These are phyloP conservation scores for Masticophis lateralis DNA, from an alignment of 2,797 vertebrate species.

Conservation along the genomic window DNA sequence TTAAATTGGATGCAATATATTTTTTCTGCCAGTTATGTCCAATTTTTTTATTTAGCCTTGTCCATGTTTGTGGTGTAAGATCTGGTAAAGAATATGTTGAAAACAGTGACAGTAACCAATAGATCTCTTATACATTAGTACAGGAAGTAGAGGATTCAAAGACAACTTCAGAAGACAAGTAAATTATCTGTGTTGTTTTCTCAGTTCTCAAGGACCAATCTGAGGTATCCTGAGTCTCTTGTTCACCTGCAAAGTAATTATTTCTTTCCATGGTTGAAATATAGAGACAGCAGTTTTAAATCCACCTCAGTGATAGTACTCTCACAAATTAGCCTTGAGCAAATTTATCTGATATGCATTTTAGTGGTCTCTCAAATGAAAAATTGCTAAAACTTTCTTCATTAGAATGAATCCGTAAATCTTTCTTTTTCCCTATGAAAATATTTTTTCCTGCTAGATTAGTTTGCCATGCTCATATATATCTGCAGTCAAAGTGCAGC, in stretches of 20 bases:
- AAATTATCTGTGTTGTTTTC: not conserved
- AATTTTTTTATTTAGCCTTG: not conserved
- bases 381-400: not conserved
- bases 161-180: not conserved
- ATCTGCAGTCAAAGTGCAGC: not conserved
- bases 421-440: not conserved
- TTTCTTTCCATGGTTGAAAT: not conserved
- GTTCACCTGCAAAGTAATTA: not conserved
- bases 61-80: not conserved
- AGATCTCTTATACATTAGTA: not conserved
- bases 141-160: not conserved
- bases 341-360: not conserved
- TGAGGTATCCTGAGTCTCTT: not conserved
- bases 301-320: not conserved
- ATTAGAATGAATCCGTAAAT: not conserved
- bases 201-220: not conserved
- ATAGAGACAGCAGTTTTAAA: not conserved
- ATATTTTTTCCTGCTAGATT: not conserved
- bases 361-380: not conserved
- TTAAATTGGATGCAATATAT: not conserved
- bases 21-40: not conserved
- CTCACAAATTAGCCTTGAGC: not conserved
- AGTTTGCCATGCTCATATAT: not conserved
- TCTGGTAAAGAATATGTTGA: not conserved
- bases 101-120: not conserved